Conservation (phyloP, 2,113 vertebrate species). For the Micronycteris hirsuta region DNA sequence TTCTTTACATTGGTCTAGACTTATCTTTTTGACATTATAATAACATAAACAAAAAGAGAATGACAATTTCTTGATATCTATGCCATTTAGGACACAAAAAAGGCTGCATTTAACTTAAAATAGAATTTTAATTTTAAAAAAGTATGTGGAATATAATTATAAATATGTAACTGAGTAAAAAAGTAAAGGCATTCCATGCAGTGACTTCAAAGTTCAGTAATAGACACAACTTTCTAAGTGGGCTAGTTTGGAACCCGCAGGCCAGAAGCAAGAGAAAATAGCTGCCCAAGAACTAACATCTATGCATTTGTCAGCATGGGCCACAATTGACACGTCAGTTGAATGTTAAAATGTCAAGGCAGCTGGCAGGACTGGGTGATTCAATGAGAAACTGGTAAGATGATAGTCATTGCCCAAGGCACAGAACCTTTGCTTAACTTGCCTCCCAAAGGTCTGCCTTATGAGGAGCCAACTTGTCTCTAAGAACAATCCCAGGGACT, state of each 20-base stretch:
- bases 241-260: background rate
- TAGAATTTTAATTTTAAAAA: background rate
- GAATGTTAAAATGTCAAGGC: background rate
- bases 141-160: background rate
- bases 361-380: background rate
- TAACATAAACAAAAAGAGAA: background rate
- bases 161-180: background rate
- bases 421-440: background rate
- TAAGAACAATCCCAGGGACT: background rate
- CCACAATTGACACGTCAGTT: background rate
- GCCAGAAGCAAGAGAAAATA: background rate
- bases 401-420: conserved; percentile 12
- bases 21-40: background rate
- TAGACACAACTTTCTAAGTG: background rate
- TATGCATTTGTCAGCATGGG: background rate
- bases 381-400: background rate
- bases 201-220: background rate
- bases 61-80: background rate
- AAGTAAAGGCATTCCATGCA: background rate
- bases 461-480: background rate
- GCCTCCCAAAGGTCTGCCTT: background rate
- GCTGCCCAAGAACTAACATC: background rate
- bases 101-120: background rate
- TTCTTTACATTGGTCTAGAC: background rate
- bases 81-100: background rate